Conservation (phyloP, 2,797 vertebrate species). For the Spinus pinus region DNA sequence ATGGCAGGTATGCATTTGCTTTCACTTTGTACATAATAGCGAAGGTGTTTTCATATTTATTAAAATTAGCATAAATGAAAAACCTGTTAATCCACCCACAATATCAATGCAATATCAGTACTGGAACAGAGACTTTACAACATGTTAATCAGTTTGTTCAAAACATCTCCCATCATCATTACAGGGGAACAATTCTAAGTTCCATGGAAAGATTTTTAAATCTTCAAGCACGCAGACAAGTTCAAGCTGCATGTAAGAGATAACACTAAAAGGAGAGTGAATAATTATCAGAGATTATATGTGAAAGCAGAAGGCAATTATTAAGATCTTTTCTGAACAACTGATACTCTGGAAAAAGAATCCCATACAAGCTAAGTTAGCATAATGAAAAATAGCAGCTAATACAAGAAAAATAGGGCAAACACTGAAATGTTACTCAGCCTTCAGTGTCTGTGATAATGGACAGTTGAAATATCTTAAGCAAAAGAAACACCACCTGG, state of each 20-base stretch:
- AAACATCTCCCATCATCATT: background rate
- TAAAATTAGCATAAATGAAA: constrained; percentile 25
- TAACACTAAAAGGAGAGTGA: background rate
- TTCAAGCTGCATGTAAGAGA: background rate
- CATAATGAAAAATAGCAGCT: background rate
- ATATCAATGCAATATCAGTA: background rate
- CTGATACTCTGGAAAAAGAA: background rate
- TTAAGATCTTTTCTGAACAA: background rate
- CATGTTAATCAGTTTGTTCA: background rate
- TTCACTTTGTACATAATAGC: constrained; percentile 3
- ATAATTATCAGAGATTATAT: background rate
- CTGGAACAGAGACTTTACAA: background rate
- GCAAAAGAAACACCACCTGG: background rate
- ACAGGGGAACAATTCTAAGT: background rate
- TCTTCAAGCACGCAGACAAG: background rate
- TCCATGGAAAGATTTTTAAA: background rate
- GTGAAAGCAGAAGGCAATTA: background rate
- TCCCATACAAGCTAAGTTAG: background rate
- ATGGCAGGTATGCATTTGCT: background rate
- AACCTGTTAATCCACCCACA: constrained; percentile 33
- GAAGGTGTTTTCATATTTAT: background rate
- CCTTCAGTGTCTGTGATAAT: background rate
- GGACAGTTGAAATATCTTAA: background rate
- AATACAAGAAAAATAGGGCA: background rate
- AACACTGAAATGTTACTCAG: background rate